Percentiles rank a stretch among this genome's conserved stretches.
Evolutionary conservation across 2,797 vertebrate species (phyloP).

Genomic region (Micromesistius poutassou): DNA sequence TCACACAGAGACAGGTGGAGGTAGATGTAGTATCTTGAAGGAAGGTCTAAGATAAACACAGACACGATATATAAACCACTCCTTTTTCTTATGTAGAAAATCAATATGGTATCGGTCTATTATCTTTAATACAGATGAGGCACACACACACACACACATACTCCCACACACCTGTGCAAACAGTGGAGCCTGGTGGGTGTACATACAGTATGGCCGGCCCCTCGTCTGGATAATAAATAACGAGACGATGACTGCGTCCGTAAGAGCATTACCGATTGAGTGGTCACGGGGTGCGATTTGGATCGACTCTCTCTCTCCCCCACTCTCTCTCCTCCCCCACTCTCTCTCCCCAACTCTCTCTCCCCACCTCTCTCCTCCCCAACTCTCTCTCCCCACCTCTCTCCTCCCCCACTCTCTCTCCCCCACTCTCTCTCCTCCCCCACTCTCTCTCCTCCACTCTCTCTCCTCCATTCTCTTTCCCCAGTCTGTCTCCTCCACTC

Average conservation of each 20-base stretch:
- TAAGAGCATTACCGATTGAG: slow-evolving; percentile 72
- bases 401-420: background rate
- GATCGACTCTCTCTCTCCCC: background rate
- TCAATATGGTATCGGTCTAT: background rate
- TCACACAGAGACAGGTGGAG: background rate
- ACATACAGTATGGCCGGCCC: slow-evolving; percentile 65
- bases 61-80: background rate
- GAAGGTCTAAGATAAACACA: background rate
- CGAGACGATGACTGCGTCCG: slow-evolving; percentile 49
- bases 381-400: background rate
- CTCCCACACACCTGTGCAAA: slow-evolving; percentile 63
- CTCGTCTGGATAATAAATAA: slow-evolving; percentile 67
- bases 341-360: slow-evolving; percentile 12
- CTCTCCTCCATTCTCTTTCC: background rate
- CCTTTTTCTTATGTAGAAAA: no score
- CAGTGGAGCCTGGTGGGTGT: slow-evolving; percentile 59
- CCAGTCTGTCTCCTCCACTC: background rate
- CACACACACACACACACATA: slow-evolving; percentile 10
- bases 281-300: slow-evolving; percentile 48
- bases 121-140: background rate
- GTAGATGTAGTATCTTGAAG: background rate
- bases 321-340: slow-evolving; percentile 6
- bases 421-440: no score
- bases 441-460: no score
- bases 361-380: background rate